phyloP scores from a whole-genome alignment of 2,113 vertebrate genomes.

The Kryptolebias marmoratus region DNA sequence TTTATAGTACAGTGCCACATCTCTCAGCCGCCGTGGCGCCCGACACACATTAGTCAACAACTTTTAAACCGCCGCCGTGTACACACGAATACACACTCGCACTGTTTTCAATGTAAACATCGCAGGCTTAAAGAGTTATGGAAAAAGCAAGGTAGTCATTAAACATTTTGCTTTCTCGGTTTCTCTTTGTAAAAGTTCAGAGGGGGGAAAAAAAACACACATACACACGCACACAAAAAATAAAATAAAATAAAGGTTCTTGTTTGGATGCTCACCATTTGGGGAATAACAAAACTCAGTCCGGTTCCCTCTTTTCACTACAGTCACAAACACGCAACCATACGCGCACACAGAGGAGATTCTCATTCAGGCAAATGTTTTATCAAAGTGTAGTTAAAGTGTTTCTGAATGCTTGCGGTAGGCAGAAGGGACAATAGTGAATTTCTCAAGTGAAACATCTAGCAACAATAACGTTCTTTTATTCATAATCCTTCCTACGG shows the following conservation, averaged over 20 bases:
- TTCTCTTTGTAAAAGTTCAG: slow-evolving; percentile 37
- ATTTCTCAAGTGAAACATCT: slow-evolving; percentile 67
- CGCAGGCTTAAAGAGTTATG: slow-evolving; percentile 79
- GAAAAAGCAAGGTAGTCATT: slow-evolving; percentile 76
- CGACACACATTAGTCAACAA: slow-evolving; percentile 66
- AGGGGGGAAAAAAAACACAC: slow-evolving; percentile 28
- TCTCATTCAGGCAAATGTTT: slow-evolving; percentile 57
- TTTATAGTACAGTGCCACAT: slow-evolving; percentile 78
- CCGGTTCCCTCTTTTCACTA: slow-evolving; percentile 38
- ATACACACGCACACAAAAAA: slow-evolving; percentile 4
- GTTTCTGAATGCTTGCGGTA: slow-evolving; percentile 66
- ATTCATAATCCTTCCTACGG: slow-evolving; percentile 51
- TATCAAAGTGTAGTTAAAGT: slow-evolving; percentile 74
- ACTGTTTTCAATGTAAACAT: slow-evolving; percentile 80
- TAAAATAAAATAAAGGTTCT: slow-evolving; percentile 32
- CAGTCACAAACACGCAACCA: slow-evolving; percentile 17
- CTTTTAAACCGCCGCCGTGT: slow-evolving; percentile 63
- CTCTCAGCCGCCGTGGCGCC: slow-evolving; percentile 48
- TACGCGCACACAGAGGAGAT: slow-evolving; percentile 23
- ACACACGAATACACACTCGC: slow-evolving; percentile 34
- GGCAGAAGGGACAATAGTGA: slow-evolving; percentile 68
- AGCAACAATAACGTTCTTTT: slow-evolving; percentile 64
- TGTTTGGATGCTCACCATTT: slow-evolving; percentile 45
- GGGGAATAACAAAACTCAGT: slow-evolving; percentile 35
- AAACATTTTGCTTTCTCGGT: slow-evolving; percentile 29